Conservation (phyloP, 2,113 vertebrate genomes). For the Australoheros scitulus region DNA sequence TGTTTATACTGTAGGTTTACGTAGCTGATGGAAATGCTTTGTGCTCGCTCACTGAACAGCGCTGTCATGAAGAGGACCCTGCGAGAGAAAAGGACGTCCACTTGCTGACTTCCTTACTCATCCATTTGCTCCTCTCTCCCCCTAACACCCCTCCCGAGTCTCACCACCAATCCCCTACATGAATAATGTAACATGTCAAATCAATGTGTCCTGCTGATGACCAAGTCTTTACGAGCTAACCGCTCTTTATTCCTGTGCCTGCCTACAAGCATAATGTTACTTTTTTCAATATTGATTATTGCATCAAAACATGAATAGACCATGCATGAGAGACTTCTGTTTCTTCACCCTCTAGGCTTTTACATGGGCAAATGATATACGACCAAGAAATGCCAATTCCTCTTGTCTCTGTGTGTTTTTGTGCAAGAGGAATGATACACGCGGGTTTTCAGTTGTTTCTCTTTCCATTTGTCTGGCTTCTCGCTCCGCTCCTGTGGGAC, state of each 20-base stretch:
- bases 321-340: conserved; percentile 52
- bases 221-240: conserved; percentile 47
- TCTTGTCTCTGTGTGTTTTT: conserved; percentile 23
- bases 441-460: conserved; percentile 71
- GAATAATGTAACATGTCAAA: conserved; percentile 64
- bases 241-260: conserved; percentile 40
- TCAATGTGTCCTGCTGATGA: conserved; percentile 66
- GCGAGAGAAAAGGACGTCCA: conserved; percentile 46
- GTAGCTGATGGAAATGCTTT: conserved; percentile 40
- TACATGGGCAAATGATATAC: conserved; percentile 49
- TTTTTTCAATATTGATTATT: conserved; percentile 69
- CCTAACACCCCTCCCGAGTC: conserved; percentile 18
- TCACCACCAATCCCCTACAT: conserved; percentile 38
- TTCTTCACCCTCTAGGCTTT: conserved; percentile 38
- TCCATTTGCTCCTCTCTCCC: conserved; percentile 12
- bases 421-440: conserved; percentile 21
- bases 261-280: conserved; percentile 58
- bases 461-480: conserved; percentile 70
- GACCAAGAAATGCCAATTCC: conserved; percentile 46
- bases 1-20: conserved; percentile 14
- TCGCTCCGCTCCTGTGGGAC: conserved; percentile 67
- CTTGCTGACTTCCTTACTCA: conserved; percentile 26
- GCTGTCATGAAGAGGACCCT: conserved; percentile 49
- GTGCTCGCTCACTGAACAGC: conserved; percentile 38
- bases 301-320: conserved; percentile 57